Evolutionary conservation across 2,888 invertebrate genomes (phyloP), one percentile per base, ranked within the genome.

Genomic region (Lordiphosa andalusiaca): DNA sequence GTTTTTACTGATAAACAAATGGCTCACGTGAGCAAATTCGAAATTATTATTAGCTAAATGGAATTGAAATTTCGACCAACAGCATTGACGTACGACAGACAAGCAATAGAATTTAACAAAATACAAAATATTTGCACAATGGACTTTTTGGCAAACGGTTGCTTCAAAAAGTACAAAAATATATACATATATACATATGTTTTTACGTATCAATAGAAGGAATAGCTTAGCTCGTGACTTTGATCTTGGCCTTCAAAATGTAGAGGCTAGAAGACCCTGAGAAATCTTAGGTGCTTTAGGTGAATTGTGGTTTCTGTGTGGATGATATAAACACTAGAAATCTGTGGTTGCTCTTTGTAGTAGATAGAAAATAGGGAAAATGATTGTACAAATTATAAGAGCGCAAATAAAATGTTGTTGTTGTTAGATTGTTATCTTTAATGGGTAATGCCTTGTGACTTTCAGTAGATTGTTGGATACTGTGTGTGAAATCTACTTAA

Each of bases 161-260:
- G 48, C 35, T 50, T 60, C 44, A 25, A 13, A 37, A 38, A 36
- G 21, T 37, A 35, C 44, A 36, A 37, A 47, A 10, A 30, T 21
- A 9, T 13, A 6, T 25, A 38, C 6, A 47, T 38, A 40, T 9
- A 50, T 38, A 3, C 53, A 39, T 49, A 35, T 9, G n/a, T 16
- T 25, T 25, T 25, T 41, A 47, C 49, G 16, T 59, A 23, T 47
- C 48, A 36, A 47, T 30, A 53, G 38, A 49, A 33, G 36, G 5
- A 44, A 60, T 56, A 59, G 59, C 57, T 30, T 3, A 54, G 52
- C 68, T 57, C 70, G 71, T 77, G 84, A 81, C 84, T 65, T 77
- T 84, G 77, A 84, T 84, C 82, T 73, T 84, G 74, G 84, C 77
- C 77, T 77, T 84, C 82, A 82, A 55, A 66, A 33, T 52, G 16